Conservation (phyloP, 2,113 vertebrate genomes). For the Uria lomvia region DNA sequence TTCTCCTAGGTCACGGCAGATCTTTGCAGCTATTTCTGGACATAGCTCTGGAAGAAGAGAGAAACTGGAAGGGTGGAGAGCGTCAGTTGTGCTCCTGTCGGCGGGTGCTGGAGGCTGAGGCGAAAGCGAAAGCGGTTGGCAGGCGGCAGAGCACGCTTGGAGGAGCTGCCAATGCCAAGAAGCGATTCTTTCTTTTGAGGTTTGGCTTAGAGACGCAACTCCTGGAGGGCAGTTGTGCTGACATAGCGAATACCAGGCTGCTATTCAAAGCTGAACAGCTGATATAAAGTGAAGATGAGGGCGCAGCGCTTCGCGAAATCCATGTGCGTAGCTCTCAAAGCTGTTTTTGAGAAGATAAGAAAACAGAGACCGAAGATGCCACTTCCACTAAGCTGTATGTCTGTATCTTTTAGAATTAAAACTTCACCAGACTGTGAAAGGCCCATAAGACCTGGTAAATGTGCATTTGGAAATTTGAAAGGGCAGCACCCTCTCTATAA, state of each 20-base stretch:
- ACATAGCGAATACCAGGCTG: neutral
- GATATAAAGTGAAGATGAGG: constrained; percentile 11
- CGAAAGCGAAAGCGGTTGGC: neutral
- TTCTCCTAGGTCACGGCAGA: neutral
- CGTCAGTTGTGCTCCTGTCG: neutral
- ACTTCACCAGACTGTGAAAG: neutral
- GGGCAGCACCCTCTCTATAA: neutral
- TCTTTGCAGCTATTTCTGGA: neutral
- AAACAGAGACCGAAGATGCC: neutral
- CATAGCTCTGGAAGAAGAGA: neutral
- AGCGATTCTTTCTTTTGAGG: neutral
- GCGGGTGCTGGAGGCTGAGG: neutral
- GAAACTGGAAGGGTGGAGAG: neutral
- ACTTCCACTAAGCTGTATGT: neutral
- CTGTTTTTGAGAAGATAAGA: neutral
- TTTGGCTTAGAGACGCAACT: neutral
- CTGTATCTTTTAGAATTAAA: neutral
- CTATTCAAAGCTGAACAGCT: neutral
- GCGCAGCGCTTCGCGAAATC: neutral
- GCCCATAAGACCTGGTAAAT: neutral
- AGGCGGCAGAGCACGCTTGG: neutral
- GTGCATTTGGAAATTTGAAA: neutral
- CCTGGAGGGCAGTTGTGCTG: constrained; percentile 12
- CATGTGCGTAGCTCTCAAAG: neutral
- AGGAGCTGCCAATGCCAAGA: neutral